Evolutionary conservation across 1,140 invertebrate species (phyloP).

Genomic region (Helicoverpa zea): DNA sequence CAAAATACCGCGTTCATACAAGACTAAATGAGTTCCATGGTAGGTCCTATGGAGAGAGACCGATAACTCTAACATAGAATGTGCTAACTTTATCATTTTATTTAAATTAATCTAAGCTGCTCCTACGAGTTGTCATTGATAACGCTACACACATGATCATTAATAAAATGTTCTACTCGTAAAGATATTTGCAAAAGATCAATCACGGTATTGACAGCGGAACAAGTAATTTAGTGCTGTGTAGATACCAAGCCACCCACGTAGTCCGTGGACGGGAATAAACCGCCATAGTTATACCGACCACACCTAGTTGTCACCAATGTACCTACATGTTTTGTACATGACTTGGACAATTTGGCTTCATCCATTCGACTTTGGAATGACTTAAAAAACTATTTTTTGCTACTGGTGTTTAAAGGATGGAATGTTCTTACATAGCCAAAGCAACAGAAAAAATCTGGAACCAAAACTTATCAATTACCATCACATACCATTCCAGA

Average conservation of each 20-base stretch:
- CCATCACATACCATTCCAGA: slow-evolving; percentile 15
- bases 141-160: not conserved
- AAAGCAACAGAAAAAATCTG: not conserved
- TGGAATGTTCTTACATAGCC: not conserved
- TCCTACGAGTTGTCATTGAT: not conserved
- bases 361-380: no score
- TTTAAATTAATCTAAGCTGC: not conserved
- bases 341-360: not conserved
- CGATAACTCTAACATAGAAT: no score
- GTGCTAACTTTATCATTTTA: no score
- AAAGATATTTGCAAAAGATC: slow-evolving; percentile 17
- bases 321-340: not conserved
- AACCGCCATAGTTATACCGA: slow-evolving; percentile 8
- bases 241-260: slow-evolving; percentile 28
- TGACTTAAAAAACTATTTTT: no score
- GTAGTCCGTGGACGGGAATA: not conserved
- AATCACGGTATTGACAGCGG: slow-evolving; percentile 8
- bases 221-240: slow-evolving; percentile 6
- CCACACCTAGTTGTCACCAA: not conserved
- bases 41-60: no score
- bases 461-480: slow-evolving; percentile 7
- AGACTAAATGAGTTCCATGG: no score
- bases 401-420: not conserved
- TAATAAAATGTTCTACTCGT: not conserved
- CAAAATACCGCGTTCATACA: no score